phyloP scores from a whole-genome alignment of 2,797 vertebrate genomes.

The Chaetodon trifasciatus region DNA sequence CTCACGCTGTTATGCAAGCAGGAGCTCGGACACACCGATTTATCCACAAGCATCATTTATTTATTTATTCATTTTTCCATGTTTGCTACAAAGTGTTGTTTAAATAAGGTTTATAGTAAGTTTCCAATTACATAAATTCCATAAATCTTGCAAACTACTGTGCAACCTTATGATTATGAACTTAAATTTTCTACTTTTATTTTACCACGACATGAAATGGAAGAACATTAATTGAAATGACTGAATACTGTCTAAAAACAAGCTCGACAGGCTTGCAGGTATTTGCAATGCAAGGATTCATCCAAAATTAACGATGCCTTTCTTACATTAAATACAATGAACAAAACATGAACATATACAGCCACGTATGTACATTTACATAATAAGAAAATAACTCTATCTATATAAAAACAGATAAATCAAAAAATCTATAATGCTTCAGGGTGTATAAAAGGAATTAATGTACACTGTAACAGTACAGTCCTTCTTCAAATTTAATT shows the following conservation, averaged over 20 bases:
- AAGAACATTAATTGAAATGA: not conserved
- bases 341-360: not conserved
- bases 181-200: not conserved
- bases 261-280: not conserved
- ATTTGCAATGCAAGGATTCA: not conserved
- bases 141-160: not conserved
- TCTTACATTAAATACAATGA: not conserved
- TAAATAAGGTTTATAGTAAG: not conserved
- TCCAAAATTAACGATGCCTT: not conserved
- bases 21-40: slow-evolving; percentile 7
- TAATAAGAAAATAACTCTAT: not conserved
- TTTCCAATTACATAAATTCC: not conserved
- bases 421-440: not conserved
- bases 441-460: not conserved
- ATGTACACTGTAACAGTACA: not conserved
- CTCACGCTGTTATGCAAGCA: slow-evolving; percentile 22
- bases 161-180: not conserved
- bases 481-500: not conserved
- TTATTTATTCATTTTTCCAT: not conserved
- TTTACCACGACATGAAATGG: not conserved
- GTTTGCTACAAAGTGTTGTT: not conserved
- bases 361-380: not conserved
- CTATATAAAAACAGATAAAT: not conserved
- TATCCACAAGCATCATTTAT: not conserved
- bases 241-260: not conserved